Base-by-base conservation (phyloP, 2,888 invertebrate genomes). In the Fragum sueziense region DNA sequence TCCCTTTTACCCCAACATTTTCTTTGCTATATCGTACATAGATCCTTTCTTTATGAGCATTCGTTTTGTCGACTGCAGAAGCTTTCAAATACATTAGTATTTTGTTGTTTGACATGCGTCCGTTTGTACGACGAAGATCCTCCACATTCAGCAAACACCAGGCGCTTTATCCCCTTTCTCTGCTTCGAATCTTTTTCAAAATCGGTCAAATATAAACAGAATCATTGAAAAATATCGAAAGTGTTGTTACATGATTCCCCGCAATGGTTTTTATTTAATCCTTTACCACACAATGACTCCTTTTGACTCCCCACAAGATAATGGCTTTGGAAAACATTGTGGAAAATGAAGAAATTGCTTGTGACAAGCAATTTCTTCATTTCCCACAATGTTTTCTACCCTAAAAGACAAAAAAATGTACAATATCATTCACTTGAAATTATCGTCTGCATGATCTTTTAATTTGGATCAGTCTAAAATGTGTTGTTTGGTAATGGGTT, bases 361-460 rank as follows among this genome's bases (percentile, higher is more conserved):
- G 29, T 14, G 29, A 29, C 59, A 22, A 59, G 59, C 59, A 27
- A 59, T 59, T 59, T 59, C 59, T 59, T 14, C 29, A 27, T 59
- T 59, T 59, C n/a, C 29, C 25, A 27, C 59, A 62, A 62, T 62
- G 34, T 31, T 62, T 62, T 62, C 34, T 33, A 4, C 20, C 20
- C 33, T 34, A 33, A 27, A 11, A 22, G 7, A 27, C 27, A n/a
- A 59, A 59, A 27, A 9, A 27, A 27, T 14, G 2, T 29, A 29
- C 1, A 22, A 29, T 59, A 29, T 59, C 14, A 29, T 25, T 1
- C 9, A 27, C 27, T 11, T 29, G 17, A 22, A 2, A 2, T 29
- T 17, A 17, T 3, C 27, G 27, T 59, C 2, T 9, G 25, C 0
- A 59, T 6, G 17, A 25, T 14, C 20, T 59, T 59, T 59, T 17